Base-by-base conservation (phyloP, 2,113 vertebrate species). In the Microtus pennsylvanicus region DNA sequence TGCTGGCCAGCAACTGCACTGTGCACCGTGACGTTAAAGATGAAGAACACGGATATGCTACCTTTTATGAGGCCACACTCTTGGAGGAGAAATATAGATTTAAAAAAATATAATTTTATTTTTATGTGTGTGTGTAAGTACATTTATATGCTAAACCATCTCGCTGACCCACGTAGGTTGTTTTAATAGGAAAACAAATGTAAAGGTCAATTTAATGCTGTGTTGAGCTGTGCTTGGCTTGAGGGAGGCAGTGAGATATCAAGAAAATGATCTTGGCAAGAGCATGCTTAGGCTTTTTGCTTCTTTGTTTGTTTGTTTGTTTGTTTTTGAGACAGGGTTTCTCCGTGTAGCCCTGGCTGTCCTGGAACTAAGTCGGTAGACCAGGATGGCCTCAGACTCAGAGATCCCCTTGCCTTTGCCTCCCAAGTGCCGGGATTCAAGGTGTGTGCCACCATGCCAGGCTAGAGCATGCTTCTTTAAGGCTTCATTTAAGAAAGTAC, bases 171-270 rank as follows among this genome's bases (percentile, higher is more conserved):
- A 82, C 13, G 75, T 92, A 52, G 47, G 42, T 70, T 69, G 24
- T 85, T 95, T 83, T 38, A 50, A 89, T 55, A 45, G 55, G 47
- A 89, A 87, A 90, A 30, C n/a, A 88, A 92, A 11, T 80, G 33
- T 91, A 94, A 86, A 87, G 55, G 82, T 11, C n/a, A 33, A 72
- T 38, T 67, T 50, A 35, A 63, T 85, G n/a, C n/a, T 24, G 16
- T 72, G 80, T 69, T 21, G 42, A 52, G 74, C 21, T 7, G 10
- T 77, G 42, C 42, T 87, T 87, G 90, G 45, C 30, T 90, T 91
- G 87, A 61, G 83, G 22, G 7, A 47, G 17, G 35, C 10, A 74
- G 22, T 69, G 35, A 89, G 75, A 65, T 12, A 42, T 82, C 9
- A 0, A 45, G 52, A 91, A 96, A 70, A 77, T 19, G 76, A 77